Evolutionary conservation across 30 jellyfish, hydroid and myxozoan species (phyloP), one percentile per base, ranked within the genome.

Genomic region (Catostylus mosaicus): DNA sequence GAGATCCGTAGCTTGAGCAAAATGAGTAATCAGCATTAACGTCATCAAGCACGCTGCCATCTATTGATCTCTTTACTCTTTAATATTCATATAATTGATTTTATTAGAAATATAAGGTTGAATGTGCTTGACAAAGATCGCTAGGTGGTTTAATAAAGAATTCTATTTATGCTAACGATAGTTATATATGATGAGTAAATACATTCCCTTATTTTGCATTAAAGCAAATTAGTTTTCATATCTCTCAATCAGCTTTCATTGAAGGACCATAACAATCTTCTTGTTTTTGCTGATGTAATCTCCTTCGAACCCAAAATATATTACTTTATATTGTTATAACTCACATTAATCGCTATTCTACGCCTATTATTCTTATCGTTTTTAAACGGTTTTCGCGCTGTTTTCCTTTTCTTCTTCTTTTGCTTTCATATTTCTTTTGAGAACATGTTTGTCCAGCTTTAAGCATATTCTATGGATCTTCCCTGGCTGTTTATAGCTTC

Each of bases 191-290:
- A 16, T 59, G 12, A 9, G 71, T 59, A 59, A 59, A 59, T 59
- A 59, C 38, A 59, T 27, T 59, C 38, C 26, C 38, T 59, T 27
- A 59, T 59, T 26, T 59, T 59, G 18, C 71, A 23, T 22, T 59
- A 23, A 59, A 59, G 5, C 40, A 27, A 59, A 59, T 59, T 59
- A 27, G 71, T 59, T 59, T 59, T 26, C 71, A 24, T 59, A 27
- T 59, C 38, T 59, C 71, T 59, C 71, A 59, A 50, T 59, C 71
- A 59, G 26, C 36, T 59, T 59, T 16, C 38, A 59, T 59, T 22
- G 71, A 27, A 59, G 71, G 24, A 59, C 71, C 71, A 59, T 59
- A 59, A 59, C 71, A 59, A 59, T 59, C 36, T 59, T 59, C 40
- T 59, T 59, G 38, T 27, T 59, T 59, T 37, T 59, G 40, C 8